phyloP scores from a whole-genome alignment of 2,888 invertebrate species.

The Lamproptera curius region DNA sequence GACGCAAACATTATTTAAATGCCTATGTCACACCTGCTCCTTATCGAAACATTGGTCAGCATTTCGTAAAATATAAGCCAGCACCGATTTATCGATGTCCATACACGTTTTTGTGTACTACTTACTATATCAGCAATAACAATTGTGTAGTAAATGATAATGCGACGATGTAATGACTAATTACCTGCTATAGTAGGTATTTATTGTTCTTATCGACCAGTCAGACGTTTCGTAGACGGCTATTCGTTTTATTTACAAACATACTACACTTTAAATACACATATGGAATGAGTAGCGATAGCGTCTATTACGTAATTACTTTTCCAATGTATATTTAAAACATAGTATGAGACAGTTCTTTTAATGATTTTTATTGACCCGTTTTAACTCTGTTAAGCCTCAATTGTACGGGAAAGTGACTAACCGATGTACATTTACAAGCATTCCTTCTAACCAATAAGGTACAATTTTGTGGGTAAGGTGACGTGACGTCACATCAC shows the following conservation, averaged over 20 bases:
- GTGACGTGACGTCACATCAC: conserved; percentile 75
- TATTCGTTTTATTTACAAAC: conserved; percentile 1
- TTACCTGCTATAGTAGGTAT: conserved; percentile 1
- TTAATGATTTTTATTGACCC: no score
- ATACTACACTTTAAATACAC: no score
- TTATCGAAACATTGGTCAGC: conserved; percentile 6
- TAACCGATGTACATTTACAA: conserved; percentile 20
- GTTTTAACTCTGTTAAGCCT: no score
- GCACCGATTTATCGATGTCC: background rate
- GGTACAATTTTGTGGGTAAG: conserved; percentile 59
- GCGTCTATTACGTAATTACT: conserved; percentile 3
- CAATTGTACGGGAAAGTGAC: conserved; percentile 5
- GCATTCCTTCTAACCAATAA: conserved; percentile 47
- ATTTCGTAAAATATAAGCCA: conserved; percentile 10
- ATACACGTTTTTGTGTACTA: background rate
- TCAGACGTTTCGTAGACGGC: conserved; percentile 10
- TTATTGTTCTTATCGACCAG: conserved; percentile 8
- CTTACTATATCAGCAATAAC: conserved; percentile 3
- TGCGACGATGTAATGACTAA: conserved; percentile 5
- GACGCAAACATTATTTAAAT: conserved; percentile 5
- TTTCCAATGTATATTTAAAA: background rate
- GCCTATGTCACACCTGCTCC: conserved; percentile 5
- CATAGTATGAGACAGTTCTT: no score
- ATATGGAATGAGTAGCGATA: no score
- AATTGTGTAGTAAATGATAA: conserved; percentile 12